A percentile compares a stretch with the other conserved stretches of the same genome.
Evolutionary conservation across 2,113 vertebrate genomes (phyloP).

Genomic region (Seriola aureovittata): DNA sequence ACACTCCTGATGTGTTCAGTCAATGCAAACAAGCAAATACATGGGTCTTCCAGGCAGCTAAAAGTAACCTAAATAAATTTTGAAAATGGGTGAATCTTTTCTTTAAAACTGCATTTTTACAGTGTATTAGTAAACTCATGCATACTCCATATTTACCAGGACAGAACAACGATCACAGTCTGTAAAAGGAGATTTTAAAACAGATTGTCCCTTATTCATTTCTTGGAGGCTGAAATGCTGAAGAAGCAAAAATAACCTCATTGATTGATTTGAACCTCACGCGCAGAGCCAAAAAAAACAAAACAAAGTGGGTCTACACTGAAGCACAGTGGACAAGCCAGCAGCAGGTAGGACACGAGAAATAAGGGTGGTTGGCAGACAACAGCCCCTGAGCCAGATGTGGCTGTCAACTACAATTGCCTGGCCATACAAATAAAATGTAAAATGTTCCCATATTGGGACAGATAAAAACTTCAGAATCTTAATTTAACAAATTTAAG

Average conservation of each 20-base stretch:
- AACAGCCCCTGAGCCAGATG: background rate
- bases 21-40: conserved; percentile 1
- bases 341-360: background rate
- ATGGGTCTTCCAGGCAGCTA: conserved; percentile 29
- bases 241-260: conserved; percentile 27
- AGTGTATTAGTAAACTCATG: background rate
- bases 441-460: background rate
- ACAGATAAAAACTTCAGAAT: background rate
- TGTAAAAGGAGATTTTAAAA: background rate
- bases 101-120: background rate
- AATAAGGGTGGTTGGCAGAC: background rate
- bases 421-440: background rate
- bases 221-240: conserved; percentile 22
- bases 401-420: background rate
- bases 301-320: background rate
- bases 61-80: background rate
- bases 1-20: conserved; percentile 1
- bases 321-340: background rate
- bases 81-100: background rate
- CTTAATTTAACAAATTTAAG: background rate
- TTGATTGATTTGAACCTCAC: conserved; percentile 3
- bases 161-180: background rate
- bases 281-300: background rate
- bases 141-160: background rate
- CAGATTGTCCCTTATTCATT: background rate